These are phyloP conservation scores for Metallyticus violacea DNA, from an alignment of 2,888 invertebrate genomes.

Conservation along the genomic window DNA sequence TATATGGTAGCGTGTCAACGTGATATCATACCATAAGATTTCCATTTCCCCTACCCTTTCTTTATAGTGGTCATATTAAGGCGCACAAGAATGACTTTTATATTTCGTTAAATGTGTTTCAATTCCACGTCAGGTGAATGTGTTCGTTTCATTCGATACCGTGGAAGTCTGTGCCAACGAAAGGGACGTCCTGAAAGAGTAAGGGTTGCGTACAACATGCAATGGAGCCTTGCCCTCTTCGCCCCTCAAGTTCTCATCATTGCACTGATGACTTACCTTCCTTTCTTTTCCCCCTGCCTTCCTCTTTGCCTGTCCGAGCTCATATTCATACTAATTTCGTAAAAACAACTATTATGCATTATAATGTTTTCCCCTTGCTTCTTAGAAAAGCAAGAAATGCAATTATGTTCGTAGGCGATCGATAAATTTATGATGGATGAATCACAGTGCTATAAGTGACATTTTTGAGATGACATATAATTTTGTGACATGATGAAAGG, in stretches of 20 bases:
- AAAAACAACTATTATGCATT: neutral
- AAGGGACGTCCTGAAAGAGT: neutral
- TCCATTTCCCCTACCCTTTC: neutral
- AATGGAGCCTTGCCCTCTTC: neutral
- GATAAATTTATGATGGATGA: neutral
- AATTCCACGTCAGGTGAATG: neutral
- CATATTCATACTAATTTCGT: neutral
- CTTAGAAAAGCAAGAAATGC: neutral
- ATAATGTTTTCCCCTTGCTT: neutral
- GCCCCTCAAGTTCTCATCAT: neutral
- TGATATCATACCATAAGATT: neutral
- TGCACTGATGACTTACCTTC: too few relatives aligned
- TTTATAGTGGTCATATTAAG: neutral
- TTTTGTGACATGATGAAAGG: neutral
- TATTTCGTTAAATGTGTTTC: conserved; percentile 8
- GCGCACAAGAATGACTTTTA: neutral
- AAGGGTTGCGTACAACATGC: neutral
- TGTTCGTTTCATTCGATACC: neutral
- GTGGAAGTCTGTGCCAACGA: neutral
- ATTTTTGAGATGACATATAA: neutral
- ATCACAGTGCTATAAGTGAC: neutral
- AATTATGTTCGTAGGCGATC: neutral
- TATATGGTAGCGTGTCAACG: neutral
- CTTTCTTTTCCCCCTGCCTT: too few relatives aligned
- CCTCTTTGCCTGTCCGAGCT: neutral